Base-by-base conservation (phyloP, 2,888 invertebrate species). In the Linyphia triangularis region DNA sequence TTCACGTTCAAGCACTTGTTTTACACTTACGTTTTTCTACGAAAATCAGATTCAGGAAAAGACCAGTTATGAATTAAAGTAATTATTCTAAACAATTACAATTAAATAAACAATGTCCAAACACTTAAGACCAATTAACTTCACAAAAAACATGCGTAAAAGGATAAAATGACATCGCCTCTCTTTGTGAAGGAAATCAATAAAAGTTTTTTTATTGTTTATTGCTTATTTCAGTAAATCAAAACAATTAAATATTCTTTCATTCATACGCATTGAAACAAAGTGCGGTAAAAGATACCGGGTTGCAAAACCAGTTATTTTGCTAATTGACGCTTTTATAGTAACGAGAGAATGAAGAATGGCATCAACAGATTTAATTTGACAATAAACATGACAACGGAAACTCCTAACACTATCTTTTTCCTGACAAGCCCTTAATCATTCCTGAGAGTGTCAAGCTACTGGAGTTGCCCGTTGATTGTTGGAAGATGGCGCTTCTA, bases 241-340 rank as follows among this genome's bases (percentile, higher is more conserved):
- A 9, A 51, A 51, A 51, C 51, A 51, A 51, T 51, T 51, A 51
- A 13, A 51, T 51, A 51, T 6, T 51, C 13, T 13, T n/a, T 51
- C 51, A n/a, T 51, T 51, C 13, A 51, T 51, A 51, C n/a, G n/a
- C 5, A 51, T n/a, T 16, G 16, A 43, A 13, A 51, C 51, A 51
- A 3, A 13, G 16, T n/a, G n/a, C 51, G 51, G 2, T 51, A n/a
- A 51, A 51, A 51, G 51, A 16, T 51, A n/a, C 16, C 5, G 51
- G 13, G 9, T 51, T 16, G 16, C 51, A 16, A 51, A 51, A n/a
- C 51, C 51, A 51, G n/a, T 51, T n/a, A n/a, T 1, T 13, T n/a
- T 51, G 51, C n/a, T 51, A 51, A 51, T 51, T 51, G 51, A 51
- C 51, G 51, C 51, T n/a, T 51, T 51, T 51, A n/a, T 51, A 51